phyloP scores from a whole-genome alignment of 2,797 vertebrate genomes.

The Anguilla megastoma region DNA sequence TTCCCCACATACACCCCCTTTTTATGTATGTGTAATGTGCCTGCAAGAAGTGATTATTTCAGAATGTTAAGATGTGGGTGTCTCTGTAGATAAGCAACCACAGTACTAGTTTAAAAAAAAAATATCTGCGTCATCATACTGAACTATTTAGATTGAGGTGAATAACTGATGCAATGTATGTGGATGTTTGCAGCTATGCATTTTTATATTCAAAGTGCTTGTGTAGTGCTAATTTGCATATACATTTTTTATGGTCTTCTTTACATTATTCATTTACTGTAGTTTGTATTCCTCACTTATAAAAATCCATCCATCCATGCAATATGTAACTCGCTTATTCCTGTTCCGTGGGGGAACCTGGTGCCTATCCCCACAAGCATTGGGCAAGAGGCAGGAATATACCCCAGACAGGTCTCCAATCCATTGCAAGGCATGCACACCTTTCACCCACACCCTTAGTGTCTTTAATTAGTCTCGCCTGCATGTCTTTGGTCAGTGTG shows the following conservation, averaged over 20 bases:
- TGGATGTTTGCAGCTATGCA: background rate
- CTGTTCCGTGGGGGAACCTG: no score
- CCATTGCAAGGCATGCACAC: no score
- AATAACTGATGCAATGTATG: background rate
- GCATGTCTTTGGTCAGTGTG: no score
- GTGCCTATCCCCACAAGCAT: no score
- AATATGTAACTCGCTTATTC: no score
- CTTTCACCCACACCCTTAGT: no score
- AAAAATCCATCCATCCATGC: no score
- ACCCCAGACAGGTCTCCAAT: no score
- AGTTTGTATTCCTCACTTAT: background rate
- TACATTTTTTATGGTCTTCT: background rate
- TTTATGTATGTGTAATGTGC: background rate
- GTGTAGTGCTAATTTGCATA: background rate
- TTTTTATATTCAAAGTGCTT: background rate
- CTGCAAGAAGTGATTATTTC: background rate
- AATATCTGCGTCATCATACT: background rate
- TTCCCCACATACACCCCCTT: background rate
- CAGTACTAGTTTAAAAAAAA: background rate
- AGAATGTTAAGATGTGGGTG: background rate
- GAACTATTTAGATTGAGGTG: background rate
- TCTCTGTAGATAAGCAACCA: background rate
- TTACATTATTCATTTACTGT: conserved; percentile 4
- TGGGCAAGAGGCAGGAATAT: no score
- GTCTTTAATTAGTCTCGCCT: no score